Evolutionary conservation across 1,140 invertebrate genomes (phyloP), one percentile per base, ranked within the genome.

Genomic region (Micrasema minimum): DNA sequence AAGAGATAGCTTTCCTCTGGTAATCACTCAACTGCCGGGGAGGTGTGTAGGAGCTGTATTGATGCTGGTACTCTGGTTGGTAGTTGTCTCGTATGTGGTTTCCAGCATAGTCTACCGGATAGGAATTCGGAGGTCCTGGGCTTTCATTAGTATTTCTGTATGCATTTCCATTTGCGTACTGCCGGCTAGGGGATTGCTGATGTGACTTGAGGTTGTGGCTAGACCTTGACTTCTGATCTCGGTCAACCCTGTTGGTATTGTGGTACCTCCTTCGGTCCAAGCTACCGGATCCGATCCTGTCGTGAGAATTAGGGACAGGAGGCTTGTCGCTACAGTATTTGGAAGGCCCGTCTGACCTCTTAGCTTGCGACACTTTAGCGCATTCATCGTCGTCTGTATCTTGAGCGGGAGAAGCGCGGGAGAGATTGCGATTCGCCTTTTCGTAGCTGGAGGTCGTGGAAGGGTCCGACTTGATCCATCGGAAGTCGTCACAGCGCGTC

Each of bases 401-500:
- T 2, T 37, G 62, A 23, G 26, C 53, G 45, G 67, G 67, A 5
- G 67, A 65, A 22, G 37, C 18, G 5, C 22, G 41, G 7, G 22
- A 4, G 59, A 38, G 18, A 12, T 46, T 14, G 5, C 55, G 55
- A 38, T 37, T 48, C 12, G 65, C 51, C 31, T 20, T 55, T 6
- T 71, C 68, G 66, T 66, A 69, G 59, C 20, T 46, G 41, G 38
- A 41, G 20, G 23, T 22, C 12, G 53, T 31, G 45, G 53, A 41
- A 10, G 64, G 69, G 7, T 77, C 71, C 35, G 74, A 74, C 46
- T 72, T 71, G 78, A 88, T 85, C 87, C 87, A 89, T 80, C 84
- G 85, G 74, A 89, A 89, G 77, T 87, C 86, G 75, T 88, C 85
- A 75, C 87, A 86, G 55, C 84, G 79, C 12, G 85, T 86, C 71